A percentile compares a stretch with the other conserved stretches of the same genome.
Conservation (phyloP, 2,888 invertebrate species). For the Arenicola marina region DNA sequence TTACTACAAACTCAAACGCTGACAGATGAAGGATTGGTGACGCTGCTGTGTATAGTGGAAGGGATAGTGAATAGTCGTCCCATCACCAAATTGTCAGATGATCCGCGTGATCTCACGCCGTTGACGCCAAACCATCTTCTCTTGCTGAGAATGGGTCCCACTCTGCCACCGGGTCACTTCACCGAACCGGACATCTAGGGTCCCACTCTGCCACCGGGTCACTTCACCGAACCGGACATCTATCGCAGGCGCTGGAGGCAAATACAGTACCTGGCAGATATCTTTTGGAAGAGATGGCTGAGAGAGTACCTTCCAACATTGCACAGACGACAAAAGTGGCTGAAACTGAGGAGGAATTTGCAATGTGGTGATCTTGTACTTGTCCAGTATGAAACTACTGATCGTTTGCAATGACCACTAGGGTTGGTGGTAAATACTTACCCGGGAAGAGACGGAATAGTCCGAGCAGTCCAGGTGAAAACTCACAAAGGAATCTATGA, state of each 20-base stretch:
- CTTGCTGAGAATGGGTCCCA: conserved; percentile 23
- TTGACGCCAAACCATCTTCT: conserved; percentile 45
- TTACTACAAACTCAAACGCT: neutral
- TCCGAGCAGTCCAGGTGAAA: conserved; percentile 3
- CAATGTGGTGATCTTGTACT: conserved; percentile 4
- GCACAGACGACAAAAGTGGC: conserved; percentile 24
- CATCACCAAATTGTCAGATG: conserved; percentile 3
- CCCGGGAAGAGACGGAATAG: neutral
- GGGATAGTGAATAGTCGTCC: conserved; percentile 6
- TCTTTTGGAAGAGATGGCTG: conserved; percentile 26
- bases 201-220: conserved; percentile 20
- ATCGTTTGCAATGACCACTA: conserved; percentile 5
- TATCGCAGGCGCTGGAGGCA: conserved; percentile 30
- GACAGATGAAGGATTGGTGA: conserved; percentile 2
- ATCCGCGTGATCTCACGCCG: neutral
- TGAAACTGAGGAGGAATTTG: neutral
- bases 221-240: conserved; percentile 19
- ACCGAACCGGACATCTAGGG: conserved; percentile 7
- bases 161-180: conserved; percentile 16
- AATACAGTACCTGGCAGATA: conserved; percentile 28
- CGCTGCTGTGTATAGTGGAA: neutral
- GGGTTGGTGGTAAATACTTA: neutral
- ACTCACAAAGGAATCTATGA: neutral
- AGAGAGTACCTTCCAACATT: conserved; percentile 17
- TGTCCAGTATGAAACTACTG: neutral